These are phyloP conservation scores for Phainopepla nitens DNA, from an alignment of 2,113 vertebrate genomes.

Conservation along the genomic window DNA sequence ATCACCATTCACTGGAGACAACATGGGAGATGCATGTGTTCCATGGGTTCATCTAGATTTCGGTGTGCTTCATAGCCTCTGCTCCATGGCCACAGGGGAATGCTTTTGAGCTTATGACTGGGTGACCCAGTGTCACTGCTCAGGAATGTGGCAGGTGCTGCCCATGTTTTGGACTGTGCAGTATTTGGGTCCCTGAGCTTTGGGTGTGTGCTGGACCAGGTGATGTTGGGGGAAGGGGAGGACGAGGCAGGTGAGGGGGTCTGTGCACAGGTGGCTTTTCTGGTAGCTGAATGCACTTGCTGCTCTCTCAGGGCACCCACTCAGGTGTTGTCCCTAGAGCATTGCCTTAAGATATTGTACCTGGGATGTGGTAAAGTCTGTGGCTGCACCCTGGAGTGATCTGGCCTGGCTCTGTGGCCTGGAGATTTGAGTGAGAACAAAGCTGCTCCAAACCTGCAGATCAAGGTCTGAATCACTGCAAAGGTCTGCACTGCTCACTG, in stretches of 20 bases:
- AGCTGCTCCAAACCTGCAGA: background rate
- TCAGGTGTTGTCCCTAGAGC: background rate
- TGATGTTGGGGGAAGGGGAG: background rate
- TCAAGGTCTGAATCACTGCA: background rate
- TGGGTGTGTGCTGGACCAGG: background rate
- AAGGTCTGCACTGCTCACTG: background rate
- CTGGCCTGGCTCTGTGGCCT: background rate
- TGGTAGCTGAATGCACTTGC: background rate
- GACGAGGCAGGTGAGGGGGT: background rate
- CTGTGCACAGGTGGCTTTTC: background rate
- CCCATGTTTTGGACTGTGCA: background rate
- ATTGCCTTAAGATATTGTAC: background rate
- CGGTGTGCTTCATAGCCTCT: rapidly evolving
- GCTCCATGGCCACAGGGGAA: background rate
- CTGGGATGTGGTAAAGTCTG: background rate
- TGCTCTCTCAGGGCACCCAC: background rate
- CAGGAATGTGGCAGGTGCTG: background rate
- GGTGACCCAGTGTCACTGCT: background rate
- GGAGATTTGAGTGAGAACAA: background rate
- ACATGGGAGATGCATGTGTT: background rate
- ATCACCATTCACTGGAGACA: background rate
- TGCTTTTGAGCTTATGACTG: background rate
- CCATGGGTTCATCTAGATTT: background rate
- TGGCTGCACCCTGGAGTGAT: background rate
- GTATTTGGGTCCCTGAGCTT: background rate